phyloP scores from a whole-genome alignment of 64 coral and sea anemone genomes.

The Acropora tenuis region DNA sequence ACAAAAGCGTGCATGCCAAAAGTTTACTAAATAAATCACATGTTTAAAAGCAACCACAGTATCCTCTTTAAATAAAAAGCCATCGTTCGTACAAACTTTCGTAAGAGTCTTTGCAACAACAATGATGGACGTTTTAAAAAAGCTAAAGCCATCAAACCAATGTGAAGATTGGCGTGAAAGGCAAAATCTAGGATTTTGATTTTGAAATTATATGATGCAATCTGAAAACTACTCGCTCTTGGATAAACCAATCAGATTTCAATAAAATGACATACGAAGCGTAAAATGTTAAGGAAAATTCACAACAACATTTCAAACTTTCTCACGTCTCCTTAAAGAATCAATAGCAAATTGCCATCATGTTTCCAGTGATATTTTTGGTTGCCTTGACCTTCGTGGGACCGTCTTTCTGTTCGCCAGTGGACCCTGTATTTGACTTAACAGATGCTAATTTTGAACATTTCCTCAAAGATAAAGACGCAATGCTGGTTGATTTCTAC shows the following conservation, averaged over 20 bases:
- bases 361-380: slow-evolving; percentile 8
- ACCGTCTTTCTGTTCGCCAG: slow-evolving; percentile 24
- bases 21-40: not conserved
- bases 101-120: no score
- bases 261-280: slow-evolving; percentile 34
- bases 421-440: slow-evolving; percentile 68
- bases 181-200: not conserved
- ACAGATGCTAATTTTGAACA: slow-evolving; percentile 75
- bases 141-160: not conserved
- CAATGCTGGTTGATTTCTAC: slow-evolving; percentile 91
- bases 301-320: not conserved
- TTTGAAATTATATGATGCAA: slow-evolving; percentile 18
- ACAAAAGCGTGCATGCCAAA: not conserved
- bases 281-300: slow-evolving; percentile 30
- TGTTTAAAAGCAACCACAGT: not conserved
- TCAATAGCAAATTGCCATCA: not conserved
- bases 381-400: slow-evolving; percentile 33
- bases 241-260: slow-evolving; percentile 13
- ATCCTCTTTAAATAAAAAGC: no score
- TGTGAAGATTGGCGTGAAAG: not conserved
- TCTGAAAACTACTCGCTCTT: not conserved
- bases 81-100: no score
- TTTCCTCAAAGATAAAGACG: slow-evolving; percentile 76
- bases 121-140: not conserved
- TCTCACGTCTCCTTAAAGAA: not conserved